A percentile compares a stretch with the other conserved stretches of the same genome.
These are phyloP conservation scores for Serinus canaria DNA, from an alignment of 2,113 vertebrate genomes.

Conservation along the genomic window DNA sequence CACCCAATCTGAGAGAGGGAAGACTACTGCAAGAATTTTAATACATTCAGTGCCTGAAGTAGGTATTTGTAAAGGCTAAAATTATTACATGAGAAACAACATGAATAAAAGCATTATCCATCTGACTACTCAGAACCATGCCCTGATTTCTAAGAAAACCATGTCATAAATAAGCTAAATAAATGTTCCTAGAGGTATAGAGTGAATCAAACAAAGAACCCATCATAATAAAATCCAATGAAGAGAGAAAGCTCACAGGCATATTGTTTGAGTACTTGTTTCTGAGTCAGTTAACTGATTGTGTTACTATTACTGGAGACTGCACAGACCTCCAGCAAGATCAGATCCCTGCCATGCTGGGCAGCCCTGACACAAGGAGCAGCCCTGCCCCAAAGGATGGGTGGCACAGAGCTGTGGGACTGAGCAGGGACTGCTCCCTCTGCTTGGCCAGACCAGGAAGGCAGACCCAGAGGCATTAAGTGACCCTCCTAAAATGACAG, in stretches of 20 bases:
- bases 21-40: background rate
- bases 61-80: background rate
- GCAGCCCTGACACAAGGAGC: background rate
- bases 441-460: background rate
- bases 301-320: background rate
- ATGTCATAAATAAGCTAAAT: constrained; percentile 16
- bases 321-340: background rate
- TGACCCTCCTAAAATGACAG: background rate
- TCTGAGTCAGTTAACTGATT: constrained; percentile 17
- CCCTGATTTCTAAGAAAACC: constrained; percentile 3
- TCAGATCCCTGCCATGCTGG: background rate
- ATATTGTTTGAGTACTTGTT: background rate
- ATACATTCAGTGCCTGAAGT: background rate
- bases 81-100: background rate
- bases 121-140: background rate
- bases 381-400: background rate
- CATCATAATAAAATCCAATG: background rate
- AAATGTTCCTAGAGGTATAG: constrained; percentile 26
- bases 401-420: background rate
- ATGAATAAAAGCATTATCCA: background rate
- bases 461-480: fast-evolving
- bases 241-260: background rate
- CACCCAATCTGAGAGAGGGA: background rate
- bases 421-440: background rate
- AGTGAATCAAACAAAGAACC: constrained; percentile 14